Evolutionary conservation across 2,888 invertebrate genomes (phyloP).

Genomic region (Spodoptera exigua): DNA sequence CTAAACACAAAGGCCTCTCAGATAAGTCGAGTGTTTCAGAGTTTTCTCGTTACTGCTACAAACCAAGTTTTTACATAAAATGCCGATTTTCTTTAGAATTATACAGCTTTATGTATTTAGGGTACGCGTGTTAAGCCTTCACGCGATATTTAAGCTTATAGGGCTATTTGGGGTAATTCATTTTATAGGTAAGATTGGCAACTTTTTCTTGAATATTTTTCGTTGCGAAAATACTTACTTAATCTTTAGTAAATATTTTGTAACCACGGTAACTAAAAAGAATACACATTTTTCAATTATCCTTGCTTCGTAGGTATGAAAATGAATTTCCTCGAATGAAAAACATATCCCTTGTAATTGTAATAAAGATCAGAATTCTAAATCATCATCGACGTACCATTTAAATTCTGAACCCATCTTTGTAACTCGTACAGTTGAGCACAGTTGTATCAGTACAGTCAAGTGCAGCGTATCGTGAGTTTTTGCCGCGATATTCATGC

Average conservation of each 20-base stretch:
- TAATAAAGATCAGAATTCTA: too few species aligned
- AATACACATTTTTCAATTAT: neutral
- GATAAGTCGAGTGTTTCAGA: too few species aligned
- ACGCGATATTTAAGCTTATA: slow-evolving; percentile 17
- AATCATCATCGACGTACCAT: too few species aligned
- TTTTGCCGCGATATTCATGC: slow-evolving; percentile 66
- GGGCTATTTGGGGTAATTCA: slow-evolving; percentile 8
- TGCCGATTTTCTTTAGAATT: slow-evolving; percentile 13
- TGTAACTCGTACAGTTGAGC: slow-evolving; percentile 45
- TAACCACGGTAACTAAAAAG: neutral
- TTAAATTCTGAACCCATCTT: neutral
- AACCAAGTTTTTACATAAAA: slow-evolving; percentile 32
- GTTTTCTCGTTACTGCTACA: too few species aligned
- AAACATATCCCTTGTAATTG: too few species aligned
- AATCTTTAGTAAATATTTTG: too few species aligned
- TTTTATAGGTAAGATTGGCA: neutral
- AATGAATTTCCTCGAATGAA: too few species aligned
- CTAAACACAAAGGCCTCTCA: too few species aligned
- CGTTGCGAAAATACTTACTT: neutral
- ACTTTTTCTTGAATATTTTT: neutral
- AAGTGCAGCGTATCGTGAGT: slow-evolving; percentile 49
- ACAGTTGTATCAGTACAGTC: slow-evolving; percentile 44
- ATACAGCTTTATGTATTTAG: slow-evolving; percentile 12
- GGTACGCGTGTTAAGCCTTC: slow-evolving; percentile 8
- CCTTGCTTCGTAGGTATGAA: too few species aligned